phyloP scores from a whole-genome alignment of 2,888 invertebrate species.

The Druceiella hillmani region DNA sequence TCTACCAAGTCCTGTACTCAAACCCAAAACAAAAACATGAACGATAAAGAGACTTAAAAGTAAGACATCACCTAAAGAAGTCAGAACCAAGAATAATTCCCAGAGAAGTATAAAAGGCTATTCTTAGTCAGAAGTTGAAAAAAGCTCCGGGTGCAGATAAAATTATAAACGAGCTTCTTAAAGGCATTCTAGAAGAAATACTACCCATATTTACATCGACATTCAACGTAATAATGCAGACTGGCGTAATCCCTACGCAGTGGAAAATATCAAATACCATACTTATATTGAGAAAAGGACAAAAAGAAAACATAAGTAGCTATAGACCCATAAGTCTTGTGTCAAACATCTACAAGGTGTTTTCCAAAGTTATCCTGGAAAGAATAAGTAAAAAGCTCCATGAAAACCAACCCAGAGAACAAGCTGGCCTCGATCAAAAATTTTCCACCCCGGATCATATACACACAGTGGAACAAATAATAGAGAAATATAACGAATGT shows the following conservation, averaged over 20 bases:
- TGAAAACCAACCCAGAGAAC: conserved; percentile 10
- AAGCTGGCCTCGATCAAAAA: conserved; percentile 10
- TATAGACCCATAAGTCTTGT: conserved; percentile 15
- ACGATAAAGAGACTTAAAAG: too few relatives aligned
- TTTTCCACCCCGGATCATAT: conserved; percentile 11
- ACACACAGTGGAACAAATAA: conserved; percentile 7
- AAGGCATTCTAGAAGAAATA: conserved; percentile 8
- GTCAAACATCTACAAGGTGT: conserved; percentile 13
- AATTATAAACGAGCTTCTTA: conserved; percentile 16
- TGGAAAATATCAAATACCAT: conserved; percentile 15
- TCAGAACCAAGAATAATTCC: too few relatives aligned
- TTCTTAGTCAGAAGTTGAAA: conserved; percentile 7
- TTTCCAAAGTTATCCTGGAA: conserved; percentile 11
- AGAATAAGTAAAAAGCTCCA: conserved; percentile 10
- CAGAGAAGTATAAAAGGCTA: conserved; percentile 8
- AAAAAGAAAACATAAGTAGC: conserved; percentile 10
- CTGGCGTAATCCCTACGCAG: conserved; percentile 8
- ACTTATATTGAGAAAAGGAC: not conserved
- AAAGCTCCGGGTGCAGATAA: conserved; percentile 12
- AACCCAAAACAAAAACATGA: too few relatives aligned
- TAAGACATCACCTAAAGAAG: too few relatives aligned
- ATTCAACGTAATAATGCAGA: conserved; percentile 11
- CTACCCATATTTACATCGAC: conserved; percentile 7
- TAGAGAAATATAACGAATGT: conserved; percentile 13
- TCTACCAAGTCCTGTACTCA: too few relatives aligned